Evolutionary conservation across 2,797 vertebrate species (phyloP), one percentile per base, ranked within the genome.

Genomic region (Distichodus sexfasciatus): DNA sequence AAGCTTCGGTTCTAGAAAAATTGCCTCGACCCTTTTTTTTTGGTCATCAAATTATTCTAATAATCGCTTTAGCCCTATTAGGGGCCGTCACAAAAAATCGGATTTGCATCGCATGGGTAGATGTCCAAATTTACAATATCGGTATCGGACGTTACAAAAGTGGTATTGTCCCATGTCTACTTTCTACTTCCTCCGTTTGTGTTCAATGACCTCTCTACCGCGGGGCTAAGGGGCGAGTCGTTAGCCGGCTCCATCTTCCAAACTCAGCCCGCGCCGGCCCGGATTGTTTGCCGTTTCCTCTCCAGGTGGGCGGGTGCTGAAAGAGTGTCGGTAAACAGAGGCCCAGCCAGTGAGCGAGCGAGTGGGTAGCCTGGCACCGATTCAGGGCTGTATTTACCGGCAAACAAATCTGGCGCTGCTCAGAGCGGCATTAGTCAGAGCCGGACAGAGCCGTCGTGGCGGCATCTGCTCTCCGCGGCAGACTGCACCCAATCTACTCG

Each of bases 381-480:
- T 63, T 61, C 69, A 69, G 58, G 57, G 58, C 59, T 73, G 57
- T 66, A 75, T 80, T 79, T 79, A 75, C 81, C 65, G 55, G 60
- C 48, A 75, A 82, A 79, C 69, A 78, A 80, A 83, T 77, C 59
- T 75, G 61, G 65, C 63, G 11, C 6, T 36, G 62, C 57, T 66
- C 65, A 17, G 14, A 74, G 35, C 19, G 36, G 47, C 58, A 64
- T 79, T 76, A 78, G 63, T 76, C 78, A 75, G 59, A 75, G 65
- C 46, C 50, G 31, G 66, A 69, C 59, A 72, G 50, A 47, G 59
- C 66, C 53, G 59, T 68, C 53, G 65, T 62, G 61, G 33, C 47
- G 79, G 78, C 75, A 72, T 82, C 83, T 82, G 74, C 79, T 79
- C 71, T 69, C 19, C 35, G 28, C 67, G 57, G 60, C 78, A 69